Percentiles rank a stretch among this genome's conserved stretches.
phyloP scores from a whole-genome alignment of 2,113 vertebrate genomes.

The Paratilapia polleni region DNA sequence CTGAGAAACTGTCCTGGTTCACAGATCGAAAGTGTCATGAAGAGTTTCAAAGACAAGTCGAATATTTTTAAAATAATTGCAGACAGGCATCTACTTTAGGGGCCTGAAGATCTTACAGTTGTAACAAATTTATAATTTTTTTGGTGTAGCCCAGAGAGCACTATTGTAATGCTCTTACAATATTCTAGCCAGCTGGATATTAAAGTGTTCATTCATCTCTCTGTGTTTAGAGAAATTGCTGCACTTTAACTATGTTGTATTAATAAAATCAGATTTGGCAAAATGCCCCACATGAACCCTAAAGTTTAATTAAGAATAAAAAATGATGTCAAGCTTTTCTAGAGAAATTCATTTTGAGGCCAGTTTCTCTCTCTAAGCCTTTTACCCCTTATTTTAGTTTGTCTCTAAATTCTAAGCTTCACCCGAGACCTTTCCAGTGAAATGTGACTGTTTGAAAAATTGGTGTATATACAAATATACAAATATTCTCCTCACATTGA shows the following conservation, averaged over 20 bases:
- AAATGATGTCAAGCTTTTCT: fast-evolving
- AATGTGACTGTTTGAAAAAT: neutral
- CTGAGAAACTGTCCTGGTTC: neutral
- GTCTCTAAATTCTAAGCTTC: neutral
- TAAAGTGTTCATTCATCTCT: neutral
- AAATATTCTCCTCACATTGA: too few relatives aligned
- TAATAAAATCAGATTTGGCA: neutral
- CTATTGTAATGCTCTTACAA: neutral
- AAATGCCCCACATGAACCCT: neutral
- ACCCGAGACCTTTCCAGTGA: neutral
- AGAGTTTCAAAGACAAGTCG: neutral
- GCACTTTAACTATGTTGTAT: neutral
- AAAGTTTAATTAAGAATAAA: neutral
- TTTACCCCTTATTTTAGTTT: neutral
- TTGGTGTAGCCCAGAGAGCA: neutral
- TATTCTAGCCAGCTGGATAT: neutral
- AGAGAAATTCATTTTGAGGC: neutral
- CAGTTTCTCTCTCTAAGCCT: fast-evolving
- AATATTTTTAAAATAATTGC: neutral
- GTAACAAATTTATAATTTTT: neutral
- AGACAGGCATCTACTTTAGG: neutral
- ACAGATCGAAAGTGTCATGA: neutral
- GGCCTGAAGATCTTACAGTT: neutral
- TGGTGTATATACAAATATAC: too few relatives aligned
- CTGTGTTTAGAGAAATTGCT: neutral